Evolutionary conservation across 2,888 invertebrate species (phyloP), one percentile per base, ranked within the genome.

Genomic region (Mesodorylaimus sp.): DNA sequence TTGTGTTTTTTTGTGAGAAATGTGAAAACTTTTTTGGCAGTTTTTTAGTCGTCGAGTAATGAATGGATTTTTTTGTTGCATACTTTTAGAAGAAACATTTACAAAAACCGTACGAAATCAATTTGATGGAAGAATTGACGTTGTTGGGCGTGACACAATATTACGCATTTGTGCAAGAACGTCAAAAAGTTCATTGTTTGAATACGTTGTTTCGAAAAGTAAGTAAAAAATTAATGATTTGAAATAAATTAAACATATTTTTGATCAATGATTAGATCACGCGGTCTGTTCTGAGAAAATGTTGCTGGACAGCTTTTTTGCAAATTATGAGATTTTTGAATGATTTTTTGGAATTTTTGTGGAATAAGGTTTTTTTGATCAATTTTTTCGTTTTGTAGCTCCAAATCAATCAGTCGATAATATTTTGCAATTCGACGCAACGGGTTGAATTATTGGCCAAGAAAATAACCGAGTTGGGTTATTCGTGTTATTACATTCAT

Each of bases 401-500:
- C 70, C 95, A 95, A 79, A 95, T 95, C 69, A 93, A 89, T 74
- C 97, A 97, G 77, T 93, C 95, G 64, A 99, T 97, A 67, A 97
- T 99, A 72, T 97, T 97, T 76, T 99, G 97, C 74, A 97, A 97
- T 75, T 93, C 93, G 56, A 95, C 97, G 61, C 95, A 97, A 73
- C 81, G 97, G 63, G 97, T 99, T 58, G 97, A 97, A 73, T 75
- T 99, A 62, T 75, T 97, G 61, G 97, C 97, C 44, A 97, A 97
- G 75, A 99, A 99, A 74, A 99, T 99, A 64, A 97, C 95, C 27
- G 97, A 99, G 73, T 77, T 99, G 63, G 97, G 97, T 51, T 99
- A 99, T 72, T 95, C 95, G 65, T 99, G 97, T 75, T 97, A 95
- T 72, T 97, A 97, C 72, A 97, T 97, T 61, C 97, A 99, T 72